phyloP scores from a whole-genome alignment of 1,140 invertebrate genomes.

The Eufriesea mexicana region DNA sequence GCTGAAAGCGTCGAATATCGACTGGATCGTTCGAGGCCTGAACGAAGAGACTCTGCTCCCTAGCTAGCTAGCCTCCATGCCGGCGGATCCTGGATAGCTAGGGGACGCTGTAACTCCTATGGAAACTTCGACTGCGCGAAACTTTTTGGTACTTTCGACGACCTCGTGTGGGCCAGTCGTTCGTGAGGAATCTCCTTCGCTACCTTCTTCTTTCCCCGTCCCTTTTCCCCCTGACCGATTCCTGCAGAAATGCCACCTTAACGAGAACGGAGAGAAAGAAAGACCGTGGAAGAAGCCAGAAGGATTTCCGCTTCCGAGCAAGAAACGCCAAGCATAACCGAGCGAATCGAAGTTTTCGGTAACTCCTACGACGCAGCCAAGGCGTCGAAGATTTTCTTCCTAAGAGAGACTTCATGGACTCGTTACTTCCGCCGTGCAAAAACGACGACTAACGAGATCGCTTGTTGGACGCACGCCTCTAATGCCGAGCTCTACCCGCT shows the following conservation, averaged over 20 bases:
- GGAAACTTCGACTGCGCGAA: constrained; percentile 56
- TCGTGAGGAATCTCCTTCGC: constrained; percentile 19
- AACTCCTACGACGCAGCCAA: constrained; percentile 27
- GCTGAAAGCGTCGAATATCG: constrained; percentile 37
- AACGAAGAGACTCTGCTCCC: neutral
- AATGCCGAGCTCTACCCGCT: neutral
- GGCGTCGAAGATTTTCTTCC: constrained; percentile 45
- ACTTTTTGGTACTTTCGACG: constrained; percentile 60
- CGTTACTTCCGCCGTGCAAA: constrained; percentile 41
- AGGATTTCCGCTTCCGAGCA: constrained; percentile 16
- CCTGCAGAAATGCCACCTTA: constrained; percentile 47
- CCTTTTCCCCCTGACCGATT: constrained; percentile 21
- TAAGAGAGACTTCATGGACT: constrained; percentile 25
- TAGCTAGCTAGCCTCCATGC: constrained; percentile 30
- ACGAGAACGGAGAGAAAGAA: constrained; percentile 27
- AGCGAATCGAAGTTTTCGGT: constrained; percentile 47
- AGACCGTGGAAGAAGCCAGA: constrained; percentile 35
- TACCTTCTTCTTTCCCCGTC: too few relatives aligned
- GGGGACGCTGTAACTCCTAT: constrained; percentile 49
- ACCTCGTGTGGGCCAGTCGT: constrained; percentile 36
- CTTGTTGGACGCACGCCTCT: constrained; percentile 50
- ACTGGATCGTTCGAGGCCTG: constrained; percentile 41
- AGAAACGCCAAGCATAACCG: neutral
- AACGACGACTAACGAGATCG: constrained; percentile 49
- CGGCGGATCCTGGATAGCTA: constrained; percentile 7